Evolutionary conservation across 2,797 vertebrate genomes (phyloP).

Genomic region (Hapalemur alaotrensis): DNA sequence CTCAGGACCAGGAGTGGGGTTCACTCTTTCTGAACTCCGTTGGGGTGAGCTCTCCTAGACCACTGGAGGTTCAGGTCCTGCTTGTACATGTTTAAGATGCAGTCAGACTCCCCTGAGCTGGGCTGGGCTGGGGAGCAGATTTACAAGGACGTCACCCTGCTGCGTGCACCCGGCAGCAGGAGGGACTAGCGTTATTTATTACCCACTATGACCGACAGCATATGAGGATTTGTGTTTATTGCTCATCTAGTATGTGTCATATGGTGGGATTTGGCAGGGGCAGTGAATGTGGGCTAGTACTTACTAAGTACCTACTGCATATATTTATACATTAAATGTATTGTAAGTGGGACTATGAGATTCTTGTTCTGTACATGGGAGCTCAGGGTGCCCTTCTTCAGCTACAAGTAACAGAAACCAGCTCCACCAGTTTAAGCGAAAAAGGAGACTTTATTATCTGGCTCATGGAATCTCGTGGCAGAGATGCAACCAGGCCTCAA

Average conservation of each 20-base stretch:
- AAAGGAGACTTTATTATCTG: not conserved
- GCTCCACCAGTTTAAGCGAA: not conserved
- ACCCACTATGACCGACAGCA: not conserved
- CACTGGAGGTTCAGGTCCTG: not conserved
- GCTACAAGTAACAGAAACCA: not conserved
- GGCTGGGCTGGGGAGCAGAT: not conserved
- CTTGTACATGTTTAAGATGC: not conserved
- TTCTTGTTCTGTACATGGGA: not conserved
- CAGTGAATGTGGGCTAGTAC: not conserved
- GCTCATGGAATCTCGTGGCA: not conserved
- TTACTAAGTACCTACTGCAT: not conserved
- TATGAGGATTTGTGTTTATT: not conserved
- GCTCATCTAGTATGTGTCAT: not conserved
- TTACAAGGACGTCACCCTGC: not conserved
- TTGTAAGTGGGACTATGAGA: not conserved
- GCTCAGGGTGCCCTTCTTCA: not conserved
- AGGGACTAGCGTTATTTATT: not conserved
- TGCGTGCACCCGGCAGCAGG: not conserved
- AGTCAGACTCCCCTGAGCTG: not conserved
- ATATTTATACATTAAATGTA: not conserved
- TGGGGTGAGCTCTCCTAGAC: not conserved
- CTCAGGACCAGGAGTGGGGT: not conserved
- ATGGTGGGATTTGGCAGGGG: not conserved
- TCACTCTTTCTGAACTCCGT: not conserved
- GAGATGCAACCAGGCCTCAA: not conserved